phyloP scores from a whole-genome alignment of 2,797 vertebrate genomes.

The Cyprinodon diabolis region DNA sequence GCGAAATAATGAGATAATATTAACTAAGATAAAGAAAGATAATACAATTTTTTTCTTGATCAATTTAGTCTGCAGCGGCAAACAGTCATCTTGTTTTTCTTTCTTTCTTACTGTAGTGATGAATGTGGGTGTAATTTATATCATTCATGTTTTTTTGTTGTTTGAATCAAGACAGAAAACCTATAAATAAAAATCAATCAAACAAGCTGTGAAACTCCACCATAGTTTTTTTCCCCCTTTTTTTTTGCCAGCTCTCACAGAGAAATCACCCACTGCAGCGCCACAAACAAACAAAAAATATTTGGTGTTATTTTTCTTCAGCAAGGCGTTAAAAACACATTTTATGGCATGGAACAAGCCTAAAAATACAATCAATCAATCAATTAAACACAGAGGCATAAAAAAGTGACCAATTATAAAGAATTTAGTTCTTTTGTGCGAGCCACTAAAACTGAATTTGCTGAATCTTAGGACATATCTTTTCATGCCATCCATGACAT shows the following conservation, averaged over 20 bases:
- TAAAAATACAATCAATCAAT: background rate
- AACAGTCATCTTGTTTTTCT: background rate
- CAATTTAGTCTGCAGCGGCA: background rate
- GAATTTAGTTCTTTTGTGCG: too few species aligned
- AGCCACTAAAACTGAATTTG: too few species aligned
- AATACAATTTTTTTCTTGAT: too few species aligned
- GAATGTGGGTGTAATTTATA: slow-evolving; percentile 10
- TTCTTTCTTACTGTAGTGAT: background rate
- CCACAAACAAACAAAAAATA: background rate
- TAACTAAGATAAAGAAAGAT: too few species aligned
- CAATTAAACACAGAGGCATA: too few species aligned
- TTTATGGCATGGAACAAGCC: background rate
- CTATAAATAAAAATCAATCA: slow-evolving; percentile 12
- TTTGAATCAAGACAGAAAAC: slow-evolving; percentile 13
- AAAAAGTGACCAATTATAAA: too few species aligned
- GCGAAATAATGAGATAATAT: too few species aligned
- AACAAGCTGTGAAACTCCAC: slow-evolving; percentile 6
- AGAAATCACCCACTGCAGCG: background rate
- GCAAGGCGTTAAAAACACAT: background rate
- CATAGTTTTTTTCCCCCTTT: too few species aligned
- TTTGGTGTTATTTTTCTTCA: background rate
- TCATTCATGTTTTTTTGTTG: slow-evolving; percentile 1
- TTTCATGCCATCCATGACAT: too few species aligned
- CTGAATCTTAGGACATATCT: too few species aligned
- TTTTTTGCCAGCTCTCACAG: slow-evolving; percentile 1